Percentiles rank a stretch among this genome's conserved stretches.
Conservation (phyloP, 2,797 vertebrate species). For the Sebastiscus albofasciatus region DNA sequence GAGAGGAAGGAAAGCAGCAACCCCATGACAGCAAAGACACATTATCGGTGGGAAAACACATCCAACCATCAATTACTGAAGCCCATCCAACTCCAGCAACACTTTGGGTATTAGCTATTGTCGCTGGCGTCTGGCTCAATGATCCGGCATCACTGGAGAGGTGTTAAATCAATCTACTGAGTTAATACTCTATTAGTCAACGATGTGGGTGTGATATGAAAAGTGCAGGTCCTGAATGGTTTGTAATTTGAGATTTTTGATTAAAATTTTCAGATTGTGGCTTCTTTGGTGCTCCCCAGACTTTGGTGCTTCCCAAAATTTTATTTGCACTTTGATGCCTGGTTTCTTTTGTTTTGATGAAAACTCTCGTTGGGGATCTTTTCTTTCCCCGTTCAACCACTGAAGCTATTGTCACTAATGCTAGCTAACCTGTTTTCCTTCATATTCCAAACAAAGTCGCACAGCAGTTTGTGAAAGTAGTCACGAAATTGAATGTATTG, state of each 20-base stretch:
- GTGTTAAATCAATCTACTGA: slow-evolving; percentile 49
- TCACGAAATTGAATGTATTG: too few species aligned
- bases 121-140: slow-evolving; percentile 43
- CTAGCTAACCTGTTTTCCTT: neutral
- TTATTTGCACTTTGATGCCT: neutral
- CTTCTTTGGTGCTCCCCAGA: neutral
- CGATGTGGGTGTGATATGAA: neutral
- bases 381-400: neutral
- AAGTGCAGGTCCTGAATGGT: neutral
- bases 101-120: slow-evolving; percentile 49
- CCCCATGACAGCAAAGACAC: slow-evolving; percentile 78
- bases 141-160: slow-evolving; percentile 29
- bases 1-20: slow-evolving; percentile 81
- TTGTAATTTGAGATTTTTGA: neutral
- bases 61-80: slow-evolving; percentile 73
- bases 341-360: neutral
- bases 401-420: neutral
- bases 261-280: neutral
- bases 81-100: slow-evolving; percentile 54
- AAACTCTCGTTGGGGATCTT: neutral
- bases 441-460: neutral
- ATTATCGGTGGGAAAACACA: slow-evolving; percentile 77
- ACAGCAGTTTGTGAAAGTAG: too few species aligned
- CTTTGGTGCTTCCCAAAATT: neutral
- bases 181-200: slow-evolving; percentile 41